These are phyloP conservation scores for Parambassis ranga DNA, from an alignment of 2,797 vertebrate genomes.

Conservation along the genomic window DNA sequence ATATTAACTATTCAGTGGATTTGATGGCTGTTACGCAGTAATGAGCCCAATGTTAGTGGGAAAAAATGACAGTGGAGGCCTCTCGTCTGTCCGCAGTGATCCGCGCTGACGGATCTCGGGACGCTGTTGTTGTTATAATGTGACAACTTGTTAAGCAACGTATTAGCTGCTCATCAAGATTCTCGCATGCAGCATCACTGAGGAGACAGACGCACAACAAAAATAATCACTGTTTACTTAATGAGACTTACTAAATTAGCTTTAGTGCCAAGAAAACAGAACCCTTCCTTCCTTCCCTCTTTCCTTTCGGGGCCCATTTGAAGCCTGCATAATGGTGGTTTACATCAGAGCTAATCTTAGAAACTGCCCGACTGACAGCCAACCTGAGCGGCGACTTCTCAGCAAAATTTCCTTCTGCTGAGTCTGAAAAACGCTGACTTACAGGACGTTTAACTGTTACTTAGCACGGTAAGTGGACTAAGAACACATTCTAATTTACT, in stretches of 20 bases:
- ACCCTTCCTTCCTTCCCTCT: too few relatives aligned
- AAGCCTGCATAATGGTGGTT: constrained; percentile 23
- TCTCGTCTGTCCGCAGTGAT: constrained; percentile 17
- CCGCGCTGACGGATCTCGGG: constrained; percentile 13
- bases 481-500: constrained; percentile 48
- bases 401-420: constrained; percentile 22
- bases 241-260: not conserved
- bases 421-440: constrained; percentile 48
- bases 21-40: constrained; percentile 51
- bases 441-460: constrained; percentile 44
- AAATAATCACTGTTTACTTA: constrained; percentile 28
- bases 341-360: constrained; percentile 38
- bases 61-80: constrained; percentile 40
- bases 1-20: constrained; percentile 55
- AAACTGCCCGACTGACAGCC: constrained; percentile 32
- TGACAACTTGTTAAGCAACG: constrained; percentile 25
- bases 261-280: not conserved
- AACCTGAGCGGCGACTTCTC: constrained; percentile 24
- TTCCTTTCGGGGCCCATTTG: not conserved
- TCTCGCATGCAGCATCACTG: not conserved
- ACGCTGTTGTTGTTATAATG: constrained; percentile 9
- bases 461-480: constrained; percentile 36
- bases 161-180: constrained; percentile 2
- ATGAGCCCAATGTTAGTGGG: constrained; percentile 48
- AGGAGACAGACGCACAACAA: too few relatives aligned